Conservation (phyloP, 2,797 vertebrate genomes). For the Simalia tracyae region DNA sequence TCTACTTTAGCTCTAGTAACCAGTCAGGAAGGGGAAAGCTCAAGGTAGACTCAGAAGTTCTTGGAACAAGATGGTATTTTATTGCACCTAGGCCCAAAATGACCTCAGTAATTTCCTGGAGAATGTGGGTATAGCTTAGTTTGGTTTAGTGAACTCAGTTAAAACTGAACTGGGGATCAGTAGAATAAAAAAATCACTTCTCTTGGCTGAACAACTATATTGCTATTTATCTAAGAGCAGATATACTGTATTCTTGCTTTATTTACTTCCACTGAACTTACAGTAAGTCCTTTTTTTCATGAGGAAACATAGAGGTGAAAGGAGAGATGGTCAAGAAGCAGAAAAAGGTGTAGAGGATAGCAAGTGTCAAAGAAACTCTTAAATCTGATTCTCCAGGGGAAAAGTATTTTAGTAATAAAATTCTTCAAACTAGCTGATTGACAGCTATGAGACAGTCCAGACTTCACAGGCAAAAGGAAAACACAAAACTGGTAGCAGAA, state of each 20-base stretch:
- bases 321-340: neutral
- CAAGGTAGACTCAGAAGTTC: neutral
- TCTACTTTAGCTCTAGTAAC: neutral
- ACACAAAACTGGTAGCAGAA: neutral
- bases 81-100: neutral
- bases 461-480: neutral
- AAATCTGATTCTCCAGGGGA: constrained; percentile 2
- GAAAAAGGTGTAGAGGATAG: neutral
- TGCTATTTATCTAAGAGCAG: constrained; percentile 31
- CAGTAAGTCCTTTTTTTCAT: neutral
- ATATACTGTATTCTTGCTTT: constrained; percentile 23
- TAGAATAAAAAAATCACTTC: neutral
- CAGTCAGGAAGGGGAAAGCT: neutral
- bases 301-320: neutral
- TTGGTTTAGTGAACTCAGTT: neutral
- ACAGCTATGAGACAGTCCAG: neutral
- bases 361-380: neutral
- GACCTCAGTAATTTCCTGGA: neutral
- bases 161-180: neutral
- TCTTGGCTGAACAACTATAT: constrained; percentile 4
- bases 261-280: constrained; percentile 17
- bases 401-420: neutral
- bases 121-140: neutral
- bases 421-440: neutral
- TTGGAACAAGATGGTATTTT: neutral